Percentiles rank a stretch among this genome's conserved stretches.
These are phyloP conservation scores for Chaunax sp. DNA, from an alignment of 2,797 vertebrate genomes.

Conservation along the genomic window DNA sequence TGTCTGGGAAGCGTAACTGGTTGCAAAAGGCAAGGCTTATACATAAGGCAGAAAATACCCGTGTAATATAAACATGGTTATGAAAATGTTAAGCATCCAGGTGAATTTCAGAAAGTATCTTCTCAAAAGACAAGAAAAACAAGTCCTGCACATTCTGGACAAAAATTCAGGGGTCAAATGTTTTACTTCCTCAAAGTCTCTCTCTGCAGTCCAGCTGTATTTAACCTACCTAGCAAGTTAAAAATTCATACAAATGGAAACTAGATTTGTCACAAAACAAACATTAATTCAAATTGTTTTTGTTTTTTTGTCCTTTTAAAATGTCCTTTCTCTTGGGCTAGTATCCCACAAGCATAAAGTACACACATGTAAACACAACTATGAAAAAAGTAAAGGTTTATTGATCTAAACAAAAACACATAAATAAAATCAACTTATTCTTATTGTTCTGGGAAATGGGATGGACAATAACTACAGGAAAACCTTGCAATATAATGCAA, in stretches of 20 bases:
- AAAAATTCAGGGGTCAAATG: conserved; percentile 13
- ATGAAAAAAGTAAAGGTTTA: conserved; percentile 31
- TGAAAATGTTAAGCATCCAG: conserved; percentile 17
- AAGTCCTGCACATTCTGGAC: conserved; percentile 28
- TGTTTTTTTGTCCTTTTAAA: conserved; percentile 5
- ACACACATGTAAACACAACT: conserved; percentile 19
- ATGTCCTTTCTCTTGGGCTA: conserved; percentile 7
- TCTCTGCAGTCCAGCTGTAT: conserved; percentile 12
- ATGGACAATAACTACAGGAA: conserved; percentile 15
- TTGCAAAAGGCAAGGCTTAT: conserved; percentile 16
- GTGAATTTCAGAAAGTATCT: conserved; percentile 16
- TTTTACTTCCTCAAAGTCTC: conserved; percentile 19
- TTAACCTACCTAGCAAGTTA: conserved; percentile 22
- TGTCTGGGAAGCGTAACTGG: conserved; percentile 8
- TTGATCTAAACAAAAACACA: conserved; percentile 37
- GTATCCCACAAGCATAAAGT: conserved; percentile 19
- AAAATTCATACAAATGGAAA: conserved; percentile 44
- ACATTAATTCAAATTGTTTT: conserved; percentile 13
- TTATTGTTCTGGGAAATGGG: background rate
- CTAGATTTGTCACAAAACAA: conserved; percentile 22
- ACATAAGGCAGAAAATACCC: conserved; percentile 11
- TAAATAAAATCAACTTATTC: conserved; percentile 20
- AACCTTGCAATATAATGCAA: conserved; percentile 5
- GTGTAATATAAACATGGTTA: conserved; percentile 17
- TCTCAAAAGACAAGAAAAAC: conserved; percentile 19